Evolutionary conservation across 53 echinoderm and acorn worm species (phyloP), one percentile per base, ranked within the genome.

Genomic region (Stichopus horrens): DNA sequence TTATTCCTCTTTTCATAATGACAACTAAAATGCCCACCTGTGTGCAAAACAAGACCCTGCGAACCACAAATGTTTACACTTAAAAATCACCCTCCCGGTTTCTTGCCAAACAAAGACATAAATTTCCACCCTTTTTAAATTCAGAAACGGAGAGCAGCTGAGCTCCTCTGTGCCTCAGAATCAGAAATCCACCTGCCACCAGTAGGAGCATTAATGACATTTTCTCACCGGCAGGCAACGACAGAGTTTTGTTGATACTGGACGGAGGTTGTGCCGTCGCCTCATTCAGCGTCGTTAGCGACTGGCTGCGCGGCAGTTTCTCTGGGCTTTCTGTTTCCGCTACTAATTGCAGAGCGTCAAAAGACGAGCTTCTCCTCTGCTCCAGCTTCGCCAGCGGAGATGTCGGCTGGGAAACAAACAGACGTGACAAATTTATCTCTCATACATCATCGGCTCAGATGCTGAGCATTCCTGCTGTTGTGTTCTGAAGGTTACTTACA

Each of bases 251-350:
- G 55, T 74, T 54, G 87, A 87, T 74, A 10, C 58, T 87, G 11
- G 74, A 74, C 56, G 87, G 87, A 22, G 87, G 87, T 58, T 74
- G 87, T 57, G 87, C 54, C 23, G 65, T 53, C 9, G 65, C 59
- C 55, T 74, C 87, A 21, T 57, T 75, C 21, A 87, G 52, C 54
- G 55, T 56, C 6, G 87, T 74, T 55, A 87, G 21, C 9, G 87
- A 87, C 87, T 55, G 74, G 9, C 74, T 87, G 20, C 87, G 87
- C 56, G 87, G 87, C 52, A 74, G n/a, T 75, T 87, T 87, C 54
- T 87, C 87, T 5, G 87, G 74, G 58, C 74, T 74, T 54, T 74
- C 57, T 9, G 63, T 66, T 67, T 85, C 85, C 7, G 7, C 85
- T 6, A 76, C 77, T 67, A 66, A 53, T 37, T 85, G 85, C 63